Evolutionary conservation across 1,140 invertebrate species (phyloP).

Genomic region (Nomia melanderi): DNA sequence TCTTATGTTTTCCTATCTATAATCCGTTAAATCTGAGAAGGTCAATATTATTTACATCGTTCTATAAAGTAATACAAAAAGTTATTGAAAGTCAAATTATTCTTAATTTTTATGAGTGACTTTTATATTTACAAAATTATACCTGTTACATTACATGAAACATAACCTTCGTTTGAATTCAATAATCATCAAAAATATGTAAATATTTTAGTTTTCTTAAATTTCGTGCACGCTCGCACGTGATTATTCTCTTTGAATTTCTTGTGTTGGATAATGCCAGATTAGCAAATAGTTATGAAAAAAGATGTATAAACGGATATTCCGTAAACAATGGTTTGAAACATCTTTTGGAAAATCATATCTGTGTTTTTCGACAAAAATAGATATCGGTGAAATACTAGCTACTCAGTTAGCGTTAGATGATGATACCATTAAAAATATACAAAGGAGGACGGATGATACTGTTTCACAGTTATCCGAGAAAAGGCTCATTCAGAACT

Average conservation of each 20-base stretch:
- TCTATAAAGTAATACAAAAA: no score
- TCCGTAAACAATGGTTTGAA: background rate
- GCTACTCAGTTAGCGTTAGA: conserved; percentile 20
- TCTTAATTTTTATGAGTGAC: no score
- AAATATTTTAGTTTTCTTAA: no score
- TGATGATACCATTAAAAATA: background rate
- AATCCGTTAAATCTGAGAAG: no score
- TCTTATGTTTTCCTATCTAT: no score
- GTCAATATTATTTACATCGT: no score
- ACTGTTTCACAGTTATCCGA: background rate
- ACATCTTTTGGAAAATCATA: background rate
- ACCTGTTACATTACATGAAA: background rate
- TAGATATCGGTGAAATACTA: background rate
- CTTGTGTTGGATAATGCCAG: background rate
- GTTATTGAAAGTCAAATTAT: no score
- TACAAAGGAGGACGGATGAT: background rate
- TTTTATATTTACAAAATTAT: no score
- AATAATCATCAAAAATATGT: no score
- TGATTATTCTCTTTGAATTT: background rate
- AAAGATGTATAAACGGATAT: background rate
- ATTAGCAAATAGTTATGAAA: background rate
- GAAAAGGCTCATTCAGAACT: conserved; percentile 17
- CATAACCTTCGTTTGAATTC: background rate
- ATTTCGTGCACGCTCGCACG: no score
- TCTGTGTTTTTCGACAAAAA: background rate